phyloP scores from a whole-genome alignment of 2,888 invertebrate genomes.

The Caenorhabditis imperialis region DNA sequence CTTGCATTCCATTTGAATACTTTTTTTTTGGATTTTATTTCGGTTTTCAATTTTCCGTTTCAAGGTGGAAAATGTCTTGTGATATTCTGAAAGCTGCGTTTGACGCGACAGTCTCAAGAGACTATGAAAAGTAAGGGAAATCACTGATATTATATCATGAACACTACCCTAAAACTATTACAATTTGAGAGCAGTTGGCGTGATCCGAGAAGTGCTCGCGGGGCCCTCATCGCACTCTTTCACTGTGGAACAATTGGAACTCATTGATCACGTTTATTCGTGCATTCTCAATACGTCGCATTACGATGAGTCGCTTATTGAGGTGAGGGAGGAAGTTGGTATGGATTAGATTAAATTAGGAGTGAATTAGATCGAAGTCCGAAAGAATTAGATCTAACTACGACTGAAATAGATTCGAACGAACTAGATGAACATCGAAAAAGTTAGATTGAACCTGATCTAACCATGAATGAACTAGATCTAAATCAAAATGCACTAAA shows the following conservation, averaged over 20 bases:
- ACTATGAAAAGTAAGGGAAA: constrained; percentile 64
- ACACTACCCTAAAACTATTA: background rate
- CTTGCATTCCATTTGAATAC: too few relatives aligned
- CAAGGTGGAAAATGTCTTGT: constrained; percentile 19
- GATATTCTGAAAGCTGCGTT: constrained; percentile 63
- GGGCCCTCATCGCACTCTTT: constrained; percentile 55
- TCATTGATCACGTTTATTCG: constrained; percentile 70
- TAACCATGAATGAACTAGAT: too few relatives aligned
- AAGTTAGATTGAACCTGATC: too few relatives aligned
- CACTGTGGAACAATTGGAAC: constrained; percentile 65
- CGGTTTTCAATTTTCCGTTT: constrained; percentile 25
- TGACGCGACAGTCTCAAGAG: constrained; percentile 64
- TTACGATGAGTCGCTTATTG: constrained; percentile 68
- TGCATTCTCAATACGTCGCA: constrained; percentile 69
- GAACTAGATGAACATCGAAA: too few relatives aligned
- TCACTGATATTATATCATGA: too few relatives aligned
- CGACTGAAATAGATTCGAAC: too few relatives aligned
- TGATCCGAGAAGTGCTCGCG: constrained; percentile 54
- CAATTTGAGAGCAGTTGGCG: constrained; percentile 53
- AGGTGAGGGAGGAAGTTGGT: constrained; percentile 24
- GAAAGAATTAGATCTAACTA: too few relatives aligned
- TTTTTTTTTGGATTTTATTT: too few relatives aligned
- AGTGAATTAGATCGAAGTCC: too few relatives aligned
- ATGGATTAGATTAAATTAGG: background rate
- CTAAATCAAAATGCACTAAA: too few relatives aligned